Base-by-base conservation (phyloP, 2,113 vertebrate genomes). In the Phodopus roborovskii region DNA sequence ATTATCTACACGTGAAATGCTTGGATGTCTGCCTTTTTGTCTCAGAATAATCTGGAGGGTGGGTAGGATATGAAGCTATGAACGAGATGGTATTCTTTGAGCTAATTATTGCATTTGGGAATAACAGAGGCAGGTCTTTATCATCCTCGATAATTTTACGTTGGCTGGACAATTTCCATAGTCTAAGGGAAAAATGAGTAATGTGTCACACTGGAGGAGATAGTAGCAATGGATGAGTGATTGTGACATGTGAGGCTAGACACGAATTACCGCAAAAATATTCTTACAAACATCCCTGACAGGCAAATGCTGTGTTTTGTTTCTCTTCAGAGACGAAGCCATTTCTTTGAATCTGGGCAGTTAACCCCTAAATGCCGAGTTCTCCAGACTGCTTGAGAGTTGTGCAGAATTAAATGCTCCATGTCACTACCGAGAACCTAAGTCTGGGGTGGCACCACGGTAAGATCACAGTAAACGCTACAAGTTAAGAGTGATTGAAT, bases 271-370 rank as follows among this genome's bases (percentile, higher is more conserved):
- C 42, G 42, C 19, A 66, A 36, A 90, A 5, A 66, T 16, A 13
- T 56, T 48, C 45, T 94, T 68, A 39, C n/a, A 91, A 92, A 64
- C 39, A 6, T 77, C 75, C 36, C 84, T 94, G 88, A 95, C 30
- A 3, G 86, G 12, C 91, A 77, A 91, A 89, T 96, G 28, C 86
- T 96, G 12, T 93, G 4, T 93, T 90, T 94, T 97, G 83, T 83
- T 90, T 94, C 94, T 75, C 84, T 92, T 88, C 88, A 97, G 95
- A 97, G 97, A 92, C 92, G 96, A 97, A 95, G 94, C 95, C 94
- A 85, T 97, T 98, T 94, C 83, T 95, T 83, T 96, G 93, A 64
- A 48, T 97, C 93, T 94, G 97, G 96, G 96, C 97, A 95, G 45
- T 96, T 95, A 93, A 60, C 77, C 86, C 83, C 89, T 95, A 95